These are phyloP conservation scores for Syngnathus typhle DNA, from an alignment of 2,113 vertebrate species.

Conservation along the genomic window DNA sequence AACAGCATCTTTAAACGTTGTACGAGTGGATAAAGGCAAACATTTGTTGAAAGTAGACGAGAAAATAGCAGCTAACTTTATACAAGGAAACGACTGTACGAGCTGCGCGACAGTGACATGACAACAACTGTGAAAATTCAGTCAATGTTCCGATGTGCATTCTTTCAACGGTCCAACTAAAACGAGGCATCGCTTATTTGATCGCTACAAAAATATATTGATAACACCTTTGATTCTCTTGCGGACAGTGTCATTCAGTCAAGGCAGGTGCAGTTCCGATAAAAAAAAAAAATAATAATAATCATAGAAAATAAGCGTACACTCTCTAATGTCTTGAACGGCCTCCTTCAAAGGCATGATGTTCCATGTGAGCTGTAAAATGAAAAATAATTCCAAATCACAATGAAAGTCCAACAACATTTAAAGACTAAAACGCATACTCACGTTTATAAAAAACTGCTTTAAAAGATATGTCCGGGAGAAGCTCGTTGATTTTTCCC, in stretches of 20 bases:
- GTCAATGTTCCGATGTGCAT: conserved; percentile 7
- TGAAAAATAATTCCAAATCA: conserved; percentile 30
- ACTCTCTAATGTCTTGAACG: conserved; percentile 77
- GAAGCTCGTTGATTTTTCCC: conserved; percentile 86
- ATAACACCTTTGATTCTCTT: conserved; percentile 42
- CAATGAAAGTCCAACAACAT: neutral
- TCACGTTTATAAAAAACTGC: conserved; percentile 97
- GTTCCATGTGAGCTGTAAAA: conserved; percentile 90
- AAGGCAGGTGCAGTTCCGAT: conserved; percentile 48
- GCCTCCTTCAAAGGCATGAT: conserved; percentile 94
- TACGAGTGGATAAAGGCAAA: conserved; percentile 11
- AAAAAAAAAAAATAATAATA: conserved; percentile 4
- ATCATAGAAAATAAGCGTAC: conserved; percentile 19
- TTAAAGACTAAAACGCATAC: conserved; percentile 51
- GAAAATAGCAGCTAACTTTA: conserved; percentile 21
- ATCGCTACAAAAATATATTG: conserved; percentile 66
- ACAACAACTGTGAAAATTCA: conserved; percentile 19
- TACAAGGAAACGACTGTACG: conserved; percentile 12
- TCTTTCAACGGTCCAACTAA: conserved; percentile 20
- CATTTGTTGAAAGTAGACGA: conserved; percentile 9
- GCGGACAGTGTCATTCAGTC: conserved; percentile 24
- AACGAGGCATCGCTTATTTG: conserved; percentile 46
- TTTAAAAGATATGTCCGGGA: conserved; percentile 87
- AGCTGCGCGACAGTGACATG: conserved; percentile 23
- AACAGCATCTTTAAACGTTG: conserved; percentile 5